Percentiles rank a stretch among this genome's conserved stretches.
These are phyloP conservation scores for Eclectus roratus DNA, from an alignment of 2,113 vertebrate genomes.

Conservation along the genomic window DNA sequence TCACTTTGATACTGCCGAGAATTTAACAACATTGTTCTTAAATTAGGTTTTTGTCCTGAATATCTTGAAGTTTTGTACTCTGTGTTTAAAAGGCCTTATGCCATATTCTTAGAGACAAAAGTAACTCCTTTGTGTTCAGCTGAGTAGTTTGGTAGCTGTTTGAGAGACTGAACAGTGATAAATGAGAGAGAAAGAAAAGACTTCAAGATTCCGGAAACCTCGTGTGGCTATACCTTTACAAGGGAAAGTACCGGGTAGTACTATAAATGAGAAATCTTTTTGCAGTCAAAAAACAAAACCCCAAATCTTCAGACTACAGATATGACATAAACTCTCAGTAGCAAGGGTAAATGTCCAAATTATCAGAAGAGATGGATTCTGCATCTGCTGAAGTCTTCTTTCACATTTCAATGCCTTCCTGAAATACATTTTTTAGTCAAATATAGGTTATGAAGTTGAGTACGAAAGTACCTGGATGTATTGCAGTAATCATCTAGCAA, in stretches of 20 bases:
- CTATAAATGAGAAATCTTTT: neutral
- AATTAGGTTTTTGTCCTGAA: slow-evolving; percentile 11
- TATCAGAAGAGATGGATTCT: neutral
- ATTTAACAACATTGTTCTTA: neutral
- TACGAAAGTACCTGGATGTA: neutral
- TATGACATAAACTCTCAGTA: neutral
- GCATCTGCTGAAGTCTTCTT: neutral
- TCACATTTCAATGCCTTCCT: neutral
- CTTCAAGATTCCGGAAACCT: neutral
- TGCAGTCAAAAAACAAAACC: neutral
- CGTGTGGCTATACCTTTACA: neutral
- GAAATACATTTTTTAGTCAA: neutral
- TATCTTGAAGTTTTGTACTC: slow-evolving; percentile 3
- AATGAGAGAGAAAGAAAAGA: neutral
- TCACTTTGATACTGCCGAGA: neutral
- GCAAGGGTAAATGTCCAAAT: neutral
- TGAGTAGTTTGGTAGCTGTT: neutral
- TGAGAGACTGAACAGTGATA: neutral
- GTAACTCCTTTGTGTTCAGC: neutral
- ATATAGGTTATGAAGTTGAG: neutral
- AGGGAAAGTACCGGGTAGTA: neutral
- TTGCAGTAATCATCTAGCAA: neutral
- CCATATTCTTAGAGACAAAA: neutral
- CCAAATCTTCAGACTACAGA: neutral
- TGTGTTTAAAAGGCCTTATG: neutral